Conservation (phyloP, 1,140 invertebrate genomes). For the Drosophila elegans region DNA sequence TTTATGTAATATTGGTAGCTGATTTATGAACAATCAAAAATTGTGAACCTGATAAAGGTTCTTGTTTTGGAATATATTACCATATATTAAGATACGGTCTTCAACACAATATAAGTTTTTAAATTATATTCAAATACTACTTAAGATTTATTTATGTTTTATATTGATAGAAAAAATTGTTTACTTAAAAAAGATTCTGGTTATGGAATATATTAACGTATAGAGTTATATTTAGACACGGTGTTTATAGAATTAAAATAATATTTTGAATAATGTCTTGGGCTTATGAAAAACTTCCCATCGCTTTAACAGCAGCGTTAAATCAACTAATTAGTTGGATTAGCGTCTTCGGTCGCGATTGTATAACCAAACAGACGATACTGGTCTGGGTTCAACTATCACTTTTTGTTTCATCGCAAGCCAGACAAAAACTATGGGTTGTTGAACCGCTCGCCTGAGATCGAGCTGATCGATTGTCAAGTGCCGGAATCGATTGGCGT, state of each 20-base stretch:
- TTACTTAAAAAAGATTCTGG: too few species aligned
- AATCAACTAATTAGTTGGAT: conserved; percentile 65
- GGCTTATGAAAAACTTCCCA: conserved; percentile 27
- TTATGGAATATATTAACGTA: not conserved
- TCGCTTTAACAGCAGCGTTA: conserved; percentile 37
- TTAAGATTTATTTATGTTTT: too few species aligned
- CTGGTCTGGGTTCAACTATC: conserved; percentile 70
- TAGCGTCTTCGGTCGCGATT: conserved; percentile 34
- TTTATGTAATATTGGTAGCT: too few species aligned
- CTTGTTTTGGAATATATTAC: not conserved
- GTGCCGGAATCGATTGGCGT: conserved; percentile 50
- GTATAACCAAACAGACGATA: conserved; percentile 42
- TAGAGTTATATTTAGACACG: not conserved
- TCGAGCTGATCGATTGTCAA: conserved; percentile 62
- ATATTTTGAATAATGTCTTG: conserved; percentile 4
- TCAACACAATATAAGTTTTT: not conserved
- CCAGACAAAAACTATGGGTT: conserved; percentile 66
- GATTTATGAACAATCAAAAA: too few species aligned
- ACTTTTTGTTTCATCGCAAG: conserved; percentile 56
- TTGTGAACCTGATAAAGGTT: too few species aligned
- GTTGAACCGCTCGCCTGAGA: conserved; percentile 61
- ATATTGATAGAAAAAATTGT: too few species aligned
- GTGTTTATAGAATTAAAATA: conserved; percentile 15
- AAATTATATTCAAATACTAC: too few species aligned
- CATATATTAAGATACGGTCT: not conserved